phyloP scores from a whole-genome alignment of 1,140 invertebrate species.

The Aphaenogaster rudis region DNA sequence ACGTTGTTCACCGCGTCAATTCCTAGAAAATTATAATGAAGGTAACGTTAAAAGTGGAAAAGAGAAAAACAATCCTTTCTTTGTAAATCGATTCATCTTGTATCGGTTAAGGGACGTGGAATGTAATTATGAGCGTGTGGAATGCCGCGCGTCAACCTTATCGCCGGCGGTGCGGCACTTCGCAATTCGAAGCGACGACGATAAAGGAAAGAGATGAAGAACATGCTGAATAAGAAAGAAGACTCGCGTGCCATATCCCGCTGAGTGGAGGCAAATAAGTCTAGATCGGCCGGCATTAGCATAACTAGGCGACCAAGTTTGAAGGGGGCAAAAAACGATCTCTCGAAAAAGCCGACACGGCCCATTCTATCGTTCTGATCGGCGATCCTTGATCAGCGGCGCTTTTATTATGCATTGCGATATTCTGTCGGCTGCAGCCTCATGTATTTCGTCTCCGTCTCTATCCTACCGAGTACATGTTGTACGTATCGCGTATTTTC shows the following conservation, averaged over 20 bases:
- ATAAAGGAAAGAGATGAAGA: conserved; percentile 69
- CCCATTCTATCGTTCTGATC: conserved; percentile 62
- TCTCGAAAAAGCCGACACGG: conserved; percentile 70
- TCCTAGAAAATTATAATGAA: conserved; percentile 1
- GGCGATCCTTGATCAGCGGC: conserved; percentile 73
- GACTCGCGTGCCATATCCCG: conserved; percentile 74
- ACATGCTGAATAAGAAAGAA: conserved; percentile 69
- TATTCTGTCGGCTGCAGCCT: conserved; percentile 40
- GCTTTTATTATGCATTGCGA: conserved; percentile 72
- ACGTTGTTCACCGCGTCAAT: neutral
- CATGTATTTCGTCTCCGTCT: conserved; percentile 54
- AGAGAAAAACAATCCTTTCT: neutral
- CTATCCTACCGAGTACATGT: conserved; percentile 3
- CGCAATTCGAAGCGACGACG: conserved; percentile 51
- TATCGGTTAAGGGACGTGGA: conserved; percentile 20
- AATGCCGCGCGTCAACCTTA: conserved; percentile 41
- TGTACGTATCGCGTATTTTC: neutral
- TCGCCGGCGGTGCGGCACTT: conserved; percentile 44
- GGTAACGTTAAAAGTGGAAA: neutral
- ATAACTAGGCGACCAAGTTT: conserved; percentile 77
- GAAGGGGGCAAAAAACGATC: conserved; percentile 55
- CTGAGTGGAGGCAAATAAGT: conserved; percentile 75
- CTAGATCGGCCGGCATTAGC: conserved; percentile 67
- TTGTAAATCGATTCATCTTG: conserved; percentile 9
- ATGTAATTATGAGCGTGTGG: conserved; percentile 41